phyloP scores from a whole-genome alignment of 1,140 invertebrate genomes.

The Lasioglossum baleicum region DNA sequence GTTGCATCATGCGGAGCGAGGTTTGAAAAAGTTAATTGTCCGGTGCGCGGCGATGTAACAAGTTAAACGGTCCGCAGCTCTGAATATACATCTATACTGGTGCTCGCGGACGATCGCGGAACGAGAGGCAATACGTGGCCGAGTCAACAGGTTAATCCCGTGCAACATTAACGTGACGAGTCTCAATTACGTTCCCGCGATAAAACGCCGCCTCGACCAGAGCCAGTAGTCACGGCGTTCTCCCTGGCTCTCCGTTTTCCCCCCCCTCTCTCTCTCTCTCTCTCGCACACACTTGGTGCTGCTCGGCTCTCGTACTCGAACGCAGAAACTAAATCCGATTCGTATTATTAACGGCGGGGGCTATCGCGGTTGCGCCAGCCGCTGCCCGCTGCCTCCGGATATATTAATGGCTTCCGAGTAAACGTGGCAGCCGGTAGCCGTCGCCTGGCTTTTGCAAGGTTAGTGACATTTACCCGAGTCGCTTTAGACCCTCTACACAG shows the following conservation, averaged over 20 bases:
- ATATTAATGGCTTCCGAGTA: conserved; percentile 24
- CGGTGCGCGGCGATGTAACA: neutral
- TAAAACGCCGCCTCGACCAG: conserved; percentile 17
- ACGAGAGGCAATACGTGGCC: neutral
- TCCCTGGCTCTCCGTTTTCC: too few species aligned
- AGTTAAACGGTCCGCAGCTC: neutral
- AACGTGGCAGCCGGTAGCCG: conserved; percentile 1
- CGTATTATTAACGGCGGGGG: conserved; percentile 22
- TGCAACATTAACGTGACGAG: conserved; percentile 21
- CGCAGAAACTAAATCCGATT: conserved; percentile 25
- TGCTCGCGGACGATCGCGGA: neutral
- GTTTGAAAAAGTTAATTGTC: too few species aligned
- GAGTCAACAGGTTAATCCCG: conserved; percentile 36
- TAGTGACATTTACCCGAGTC: conserved; percentile 54
- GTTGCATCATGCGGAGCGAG: too few species aligned
- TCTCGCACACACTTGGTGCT: too few species aligned
- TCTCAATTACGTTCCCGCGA: conserved; percentile 20
- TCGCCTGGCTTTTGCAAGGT: conserved; percentile 47
- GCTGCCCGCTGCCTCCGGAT: conserved; percentile 9
- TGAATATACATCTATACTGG: too few species aligned
- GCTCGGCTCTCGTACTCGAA: neutral
- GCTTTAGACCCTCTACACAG: conserved; percentile 29
- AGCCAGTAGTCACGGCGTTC: neutral
- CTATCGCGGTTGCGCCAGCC: conserved; percentile 1
- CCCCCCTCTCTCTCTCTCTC: neutral